Evolutionary conservation across 2,888 invertebrate species (phyloP).

Genomic region (Coenonympha glycerion): DNA sequence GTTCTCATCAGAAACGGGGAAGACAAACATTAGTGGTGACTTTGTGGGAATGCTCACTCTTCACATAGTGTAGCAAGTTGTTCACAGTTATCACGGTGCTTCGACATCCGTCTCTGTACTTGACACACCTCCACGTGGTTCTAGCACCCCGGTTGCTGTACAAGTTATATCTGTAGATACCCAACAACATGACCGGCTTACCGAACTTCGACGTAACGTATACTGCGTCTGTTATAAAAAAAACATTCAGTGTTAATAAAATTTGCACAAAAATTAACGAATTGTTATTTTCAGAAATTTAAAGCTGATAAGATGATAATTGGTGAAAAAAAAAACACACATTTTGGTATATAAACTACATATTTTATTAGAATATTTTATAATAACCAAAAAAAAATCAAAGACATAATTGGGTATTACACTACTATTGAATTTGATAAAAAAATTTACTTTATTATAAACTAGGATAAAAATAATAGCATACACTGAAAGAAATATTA

Average conservation of each 20-base stretch:
- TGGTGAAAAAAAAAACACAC: too few species aligned
- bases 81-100: slow-evolving; percentile 11
- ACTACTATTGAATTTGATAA: too few species aligned
- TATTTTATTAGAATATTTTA: too few species aligned
- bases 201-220: slow-evolving; percentile 38
- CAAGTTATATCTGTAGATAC: slow-evolving; percentile 29
- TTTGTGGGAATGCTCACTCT: slow-evolving; percentile 9
- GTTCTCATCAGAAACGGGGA: too few species aligned
- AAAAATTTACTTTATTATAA: too few species aligned
- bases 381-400: too few species aligned
- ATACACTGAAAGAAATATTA: too few species aligned
- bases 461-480: too few species aligned
- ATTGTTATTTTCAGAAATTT: not conserved
- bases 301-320: too few species aligned
- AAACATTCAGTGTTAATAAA: slow-evolving; percentile 10
- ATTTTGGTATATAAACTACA: too few species aligned
- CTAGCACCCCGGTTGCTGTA: slow-evolving; percentile 26
- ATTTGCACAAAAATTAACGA: not conserved
- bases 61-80: slow-evolving; percentile 1
- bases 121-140: slow-evolving; percentile 33
- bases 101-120: slow-evolving; percentile 34
- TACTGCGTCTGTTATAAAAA: slow-evolving; percentile 18
- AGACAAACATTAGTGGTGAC: not conserved
- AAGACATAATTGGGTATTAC: too few species aligned
- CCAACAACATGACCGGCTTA: slow-evolving; percentile 42